Conservation (phyloP, 2,113 vertebrate species). For the Gavia stellata region DNA sequence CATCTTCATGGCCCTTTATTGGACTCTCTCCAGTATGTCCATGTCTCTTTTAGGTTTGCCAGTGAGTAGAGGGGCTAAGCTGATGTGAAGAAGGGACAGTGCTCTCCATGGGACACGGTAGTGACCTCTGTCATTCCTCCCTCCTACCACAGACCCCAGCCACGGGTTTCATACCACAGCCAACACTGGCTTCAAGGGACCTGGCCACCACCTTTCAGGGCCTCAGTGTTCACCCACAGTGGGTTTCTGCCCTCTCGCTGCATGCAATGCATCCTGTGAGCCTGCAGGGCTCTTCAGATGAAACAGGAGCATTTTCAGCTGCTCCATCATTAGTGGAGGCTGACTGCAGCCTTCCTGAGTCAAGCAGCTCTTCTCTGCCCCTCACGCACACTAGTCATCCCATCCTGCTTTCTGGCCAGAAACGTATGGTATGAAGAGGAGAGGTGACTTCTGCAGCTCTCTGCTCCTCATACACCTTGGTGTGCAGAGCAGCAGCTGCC, state of each 20-base stretch:
- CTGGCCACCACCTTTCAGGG: background rate
- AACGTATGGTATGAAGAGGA: fast-evolving
- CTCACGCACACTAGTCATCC: background rate
- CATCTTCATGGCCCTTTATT: background rate
- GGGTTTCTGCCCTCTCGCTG: background rate
- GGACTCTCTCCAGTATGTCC: background rate
- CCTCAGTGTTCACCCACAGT: background rate
- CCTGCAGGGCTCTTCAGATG: no score
- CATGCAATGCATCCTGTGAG: no score
- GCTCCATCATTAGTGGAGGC: background rate
- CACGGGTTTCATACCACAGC: fast-evolving
- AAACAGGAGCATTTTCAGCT: background rate
- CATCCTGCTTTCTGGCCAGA: background rate
- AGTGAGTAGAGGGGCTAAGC: background rate
- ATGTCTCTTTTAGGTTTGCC: background rate
- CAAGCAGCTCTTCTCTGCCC: background rate
- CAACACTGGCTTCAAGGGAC: background rate
- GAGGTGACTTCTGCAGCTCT: background rate
- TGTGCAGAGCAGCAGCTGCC: background rate
- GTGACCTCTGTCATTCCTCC: background rate
- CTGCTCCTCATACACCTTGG: background rate
- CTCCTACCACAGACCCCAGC: no score
- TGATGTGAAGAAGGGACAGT: background rate
- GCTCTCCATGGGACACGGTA: fast-evolving
- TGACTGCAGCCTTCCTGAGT: background rate